Base-by-base conservation (phyloP, 2,797 vertebrate genomes). In the Ceyx erithaca region DNA sequence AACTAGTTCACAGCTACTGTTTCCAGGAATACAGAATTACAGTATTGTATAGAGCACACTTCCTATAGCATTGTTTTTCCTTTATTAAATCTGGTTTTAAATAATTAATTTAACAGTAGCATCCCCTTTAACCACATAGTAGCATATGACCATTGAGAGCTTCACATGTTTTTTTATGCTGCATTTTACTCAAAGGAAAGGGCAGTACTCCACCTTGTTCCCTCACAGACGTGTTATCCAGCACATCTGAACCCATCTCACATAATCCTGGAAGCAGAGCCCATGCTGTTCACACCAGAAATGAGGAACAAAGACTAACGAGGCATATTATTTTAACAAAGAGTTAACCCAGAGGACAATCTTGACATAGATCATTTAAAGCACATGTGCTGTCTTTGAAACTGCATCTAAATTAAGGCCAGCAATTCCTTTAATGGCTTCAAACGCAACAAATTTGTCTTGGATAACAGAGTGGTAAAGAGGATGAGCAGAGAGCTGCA, bases 391-490 rank as follows among this genome's bases (percentile, higher is more conserved):
- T 69, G 81, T 25, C 87, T 89, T 79, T 93, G 90, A 87, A 92
- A 86, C 63, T 35, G 69, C 71, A 77, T 91, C 90, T 90, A 92
- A 96, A 95, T 93, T 84, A 90, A 93, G 57, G 43, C 62, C 68
- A 71, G 80, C 87, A 70, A 90, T 70, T 94, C 83, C 68, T 85
- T 70, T 83, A 86, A 82, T 28, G 85, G 81, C 80, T 79, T 87
- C 87, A 81, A 93, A 92, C 46, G 76, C 86, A 89, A 23, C 71
- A 83, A 70, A 75, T 93, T 86, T 91, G 76, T 71, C 55, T 37
- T 67, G 87, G 87, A 66, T 81, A 92, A 80, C 46, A 41, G 77
- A 59, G 80, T 3, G 70, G 72, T 57, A 69, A 77, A 54, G 70
- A 61, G 59, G 83, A 79, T 40, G 78, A 68, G 52, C 80, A n/a